These are phyloP conservation scores for Drosophila mimetica DNA, from an alignment of 2,888 invertebrate species.

Conservation along the genomic window DNA sequence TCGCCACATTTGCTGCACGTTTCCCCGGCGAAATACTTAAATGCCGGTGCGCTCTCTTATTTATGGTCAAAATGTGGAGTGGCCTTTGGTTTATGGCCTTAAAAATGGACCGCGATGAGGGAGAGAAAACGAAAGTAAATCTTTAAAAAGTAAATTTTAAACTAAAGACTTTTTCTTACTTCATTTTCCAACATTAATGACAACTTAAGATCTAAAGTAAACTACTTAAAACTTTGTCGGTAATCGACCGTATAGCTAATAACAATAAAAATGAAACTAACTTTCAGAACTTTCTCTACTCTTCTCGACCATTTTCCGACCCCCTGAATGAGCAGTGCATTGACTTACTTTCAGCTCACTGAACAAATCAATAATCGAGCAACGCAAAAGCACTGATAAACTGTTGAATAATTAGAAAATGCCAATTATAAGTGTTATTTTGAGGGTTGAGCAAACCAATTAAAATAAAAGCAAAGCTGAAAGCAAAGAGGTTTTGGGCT, in stretches of 20 bases:
- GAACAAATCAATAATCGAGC: conserved; percentile 23
- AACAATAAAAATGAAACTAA: not conserved
- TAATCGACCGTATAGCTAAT: not conserved
- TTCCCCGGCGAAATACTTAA: conserved; percentile 39
- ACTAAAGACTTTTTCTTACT: too few relatives aligned
- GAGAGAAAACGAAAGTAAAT: not conserved
- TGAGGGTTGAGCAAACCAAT: conserved; percentile 57
- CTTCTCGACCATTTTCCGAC: not conserved
- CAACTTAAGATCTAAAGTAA: too few relatives aligned
- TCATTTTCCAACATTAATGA: too few relatives aligned
- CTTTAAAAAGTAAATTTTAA: not conserved
- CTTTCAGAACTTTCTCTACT: not conserved
- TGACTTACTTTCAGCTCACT: not conserved
- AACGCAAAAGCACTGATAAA: conserved; percentile 12
- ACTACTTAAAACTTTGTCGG: not conserved
- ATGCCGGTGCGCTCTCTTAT: conserved; percentile 49
- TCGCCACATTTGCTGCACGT: conserved; percentile 63
- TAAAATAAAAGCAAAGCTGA: conserved; percentile 52
- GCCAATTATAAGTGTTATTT: conserved; percentile 20
- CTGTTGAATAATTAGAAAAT: conserved; percentile 17
- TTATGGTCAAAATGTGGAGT: conserved; percentile 63
- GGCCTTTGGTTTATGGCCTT: conserved; percentile 45
- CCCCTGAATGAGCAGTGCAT: not conserved
- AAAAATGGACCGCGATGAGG: conserved; percentile 23
- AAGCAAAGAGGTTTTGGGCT: not conserved